Base-by-base conservation (phyloP, 2,888 invertebrate genomes). In the Emmelina monodactyla region DNA sequence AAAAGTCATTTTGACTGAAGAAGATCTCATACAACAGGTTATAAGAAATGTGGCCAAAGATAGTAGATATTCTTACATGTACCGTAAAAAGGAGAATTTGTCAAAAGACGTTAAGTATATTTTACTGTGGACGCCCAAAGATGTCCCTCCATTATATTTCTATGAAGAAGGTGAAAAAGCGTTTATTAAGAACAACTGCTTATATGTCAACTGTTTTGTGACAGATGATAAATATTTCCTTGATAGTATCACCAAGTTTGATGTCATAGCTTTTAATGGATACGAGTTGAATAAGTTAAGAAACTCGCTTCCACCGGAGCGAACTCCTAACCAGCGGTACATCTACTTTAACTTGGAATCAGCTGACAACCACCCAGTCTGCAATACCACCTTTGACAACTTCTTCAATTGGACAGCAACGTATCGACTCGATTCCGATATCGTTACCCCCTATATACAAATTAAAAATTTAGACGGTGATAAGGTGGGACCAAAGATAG, bases 341-440 rank as follows among this genome's bases (percentile, higher is more conserved):
- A 63, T 80, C 35, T 78, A 47, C 41, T 55, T 75, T 30, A 69
- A 66, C 33, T 62, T 63, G 53, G 80, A 81, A 45, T 79, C 80
- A 0, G 50, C 73, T 1, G 63, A 66, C 1, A 66, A 75, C 40
- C 62, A 55, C 36, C 76, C 78, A 0, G 50, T 69, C 0, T 78
- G 76, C 39, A 40, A 42, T 2, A 30, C 43, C 1, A 34, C 37
- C 13, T 76, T 55, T 22, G 66, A 80, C n/a, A 50, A 55, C 3
- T 78, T 62, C 38, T 80, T 80, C 31, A 79, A 80, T 42, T 71
- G 68, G 70, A 79, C 80, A 1, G 50, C 66, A 1, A 79, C 79
- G 0, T 79, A 79, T 25, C 65, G 54, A 49, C 49, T 76, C 2
- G 53, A 73, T 45, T 76, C 79, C 1, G 78, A 79, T 41, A 61